phyloP scores from a whole-genome alignment of 2,113 vertebrate genomes.

The Sorex araneus region DNA sequence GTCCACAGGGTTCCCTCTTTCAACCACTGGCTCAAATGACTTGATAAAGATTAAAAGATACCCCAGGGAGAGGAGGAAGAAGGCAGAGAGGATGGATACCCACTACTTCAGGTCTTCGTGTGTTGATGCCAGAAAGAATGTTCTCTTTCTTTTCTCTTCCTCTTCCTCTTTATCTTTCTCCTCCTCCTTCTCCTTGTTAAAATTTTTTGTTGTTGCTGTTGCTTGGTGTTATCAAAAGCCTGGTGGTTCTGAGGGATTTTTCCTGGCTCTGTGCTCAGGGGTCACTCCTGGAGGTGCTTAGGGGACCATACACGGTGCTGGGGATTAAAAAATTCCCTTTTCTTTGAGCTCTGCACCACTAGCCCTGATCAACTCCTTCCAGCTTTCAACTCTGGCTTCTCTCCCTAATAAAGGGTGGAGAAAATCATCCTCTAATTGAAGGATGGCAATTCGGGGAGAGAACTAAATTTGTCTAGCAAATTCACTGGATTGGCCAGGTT shows the following conservation, averaged over 20 bases:
- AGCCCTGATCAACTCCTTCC: neutral
- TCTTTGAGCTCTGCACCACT: neutral
- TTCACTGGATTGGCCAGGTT: neutral
- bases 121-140: neutral
- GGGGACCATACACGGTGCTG: no score
- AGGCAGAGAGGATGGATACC: neutral
- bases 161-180: no score
- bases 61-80: neutral
- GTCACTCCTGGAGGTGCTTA: no score
- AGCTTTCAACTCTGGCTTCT: neutral
- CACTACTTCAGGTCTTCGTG: neutral
- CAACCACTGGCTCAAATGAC: neutral
- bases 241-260: no score
- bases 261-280: no score
- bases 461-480: neutral
- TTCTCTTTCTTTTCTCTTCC: neutral
- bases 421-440: neutral
- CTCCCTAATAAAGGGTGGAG: neutral
- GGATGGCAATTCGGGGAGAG: neutral
- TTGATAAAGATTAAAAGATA: conserved; percentile 25
- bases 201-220: no score
- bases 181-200: no score
- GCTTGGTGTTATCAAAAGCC: no score
- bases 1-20: neutral
- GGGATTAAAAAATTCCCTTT: neutral